Base-by-base conservation (phyloP, 2,888 invertebrate genomes). In the Meliscaeva auricollis region DNA sequence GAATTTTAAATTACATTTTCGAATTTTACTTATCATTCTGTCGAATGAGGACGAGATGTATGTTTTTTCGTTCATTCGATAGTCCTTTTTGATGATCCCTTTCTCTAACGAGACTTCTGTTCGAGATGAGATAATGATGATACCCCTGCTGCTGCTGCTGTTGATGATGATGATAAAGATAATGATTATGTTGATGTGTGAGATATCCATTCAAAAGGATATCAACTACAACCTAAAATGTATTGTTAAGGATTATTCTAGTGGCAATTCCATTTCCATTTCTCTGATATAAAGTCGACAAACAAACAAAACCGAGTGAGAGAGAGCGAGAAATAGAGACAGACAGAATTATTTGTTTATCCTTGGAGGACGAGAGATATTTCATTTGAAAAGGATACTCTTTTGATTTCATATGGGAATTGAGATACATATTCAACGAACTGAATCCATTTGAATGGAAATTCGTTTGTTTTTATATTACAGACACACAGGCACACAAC, bases 1-100 rank as follows among this genome's bases (percentile, higher is more conserved):
- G 84, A 85, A 79, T 80, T 85, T 85, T 68, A 85, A 85, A 80
- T 85, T 85, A 68, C 76, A 72, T 76, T 85, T 75, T 68, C 66
- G 41, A 73, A 80, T 60, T 58, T 56, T 15, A 56, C 38, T 66
- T 64, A 1, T 44, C 4, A n/a, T 41, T 8, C 3, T 41, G 22
- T 22, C 60, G 9, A 60, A 20, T 6, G 1, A 38, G 8, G 35
- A 32, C 7, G n/a, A n/a, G 26, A 9, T 38, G 35, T 38, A 9
- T 38, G 35, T 32, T 6, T 32, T 7, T 7, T 32, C n/a, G n/a
- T n/a, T n/a, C n/a, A n/a, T n/a, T n/a, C n/a, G n/a, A n/a, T n/a
- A n/a, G n/a, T n/a, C n/a, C n/a, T n/a, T n/a, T n/a, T n/a, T n/a
- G n/a, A 60, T 79, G 46, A 48, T 74, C 62, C 74, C 52, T 52